phyloP scores from a whole-genome alignment of 2,113 vertebrate genomes.

The Danionella cerebrum region DNA sequence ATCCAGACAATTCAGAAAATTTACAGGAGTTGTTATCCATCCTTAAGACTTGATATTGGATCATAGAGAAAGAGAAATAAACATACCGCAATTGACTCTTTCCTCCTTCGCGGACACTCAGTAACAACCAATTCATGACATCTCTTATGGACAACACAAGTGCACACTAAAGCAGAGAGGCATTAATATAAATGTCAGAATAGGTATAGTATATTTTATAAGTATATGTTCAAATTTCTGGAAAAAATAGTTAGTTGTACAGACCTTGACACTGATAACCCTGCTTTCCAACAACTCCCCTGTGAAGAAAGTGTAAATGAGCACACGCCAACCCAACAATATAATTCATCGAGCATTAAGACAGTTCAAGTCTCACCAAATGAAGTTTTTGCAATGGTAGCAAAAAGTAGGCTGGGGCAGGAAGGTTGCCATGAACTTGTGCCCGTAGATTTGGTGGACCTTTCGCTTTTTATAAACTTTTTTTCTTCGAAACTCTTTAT shows the following conservation, averaged over 20 bases:
- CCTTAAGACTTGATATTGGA: not conserved
- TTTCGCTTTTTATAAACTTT: constrained; percentile 75
- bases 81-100: constrained; percentile 65
- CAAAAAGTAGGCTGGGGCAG: constrained; percentile 94
- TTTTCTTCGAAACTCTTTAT: constrained; percentile 81
- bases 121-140: constrained; percentile 93
- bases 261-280: constrained; percentile 98
- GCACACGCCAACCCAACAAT: not conserved
- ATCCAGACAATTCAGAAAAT: too few relatives aligned
- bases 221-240: not conserved
- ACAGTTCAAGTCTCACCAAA: constrained; percentile 83
- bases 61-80: not conserved
- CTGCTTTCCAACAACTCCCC: constrained; percentile 96
- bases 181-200: not conserved
- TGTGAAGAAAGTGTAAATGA: constrained; percentile 53
- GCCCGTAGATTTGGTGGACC: constrained; percentile 93
- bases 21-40: too few relatives aligned
- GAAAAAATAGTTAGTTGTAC: not conserved
- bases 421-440: constrained; percentile 98
- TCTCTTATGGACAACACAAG: constrained; percentile 95
- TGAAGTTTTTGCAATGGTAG: constrained; percentile 93
- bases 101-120: constrained; percentile 88
- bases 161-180: constrained; percentile 74
- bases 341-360: too few relatives aligned
- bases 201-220: not conserved